These are phyloP conservation scores for Ormyrus nitidulus DNA, from an alignment of 2,888 invertebrate genomes.

Conservation along the genomic window DNA sequence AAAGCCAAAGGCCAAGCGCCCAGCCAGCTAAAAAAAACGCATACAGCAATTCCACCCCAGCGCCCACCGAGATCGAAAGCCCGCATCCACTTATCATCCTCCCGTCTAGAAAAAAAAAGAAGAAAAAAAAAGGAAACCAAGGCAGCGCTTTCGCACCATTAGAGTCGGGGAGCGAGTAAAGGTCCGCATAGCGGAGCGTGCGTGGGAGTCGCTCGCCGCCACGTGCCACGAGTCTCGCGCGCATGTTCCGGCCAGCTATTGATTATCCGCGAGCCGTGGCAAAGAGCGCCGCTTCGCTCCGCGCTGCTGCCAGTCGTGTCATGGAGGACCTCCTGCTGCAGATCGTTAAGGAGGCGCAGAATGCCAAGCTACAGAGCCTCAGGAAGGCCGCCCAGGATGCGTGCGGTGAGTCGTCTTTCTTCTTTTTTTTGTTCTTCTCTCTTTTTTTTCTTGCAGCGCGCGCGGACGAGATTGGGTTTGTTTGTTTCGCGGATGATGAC, in stretches of 20 bases:
- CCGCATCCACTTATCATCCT: too few relatives aligned
- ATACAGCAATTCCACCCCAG: too few relatives aligned
- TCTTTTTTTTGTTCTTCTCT: not conserved
- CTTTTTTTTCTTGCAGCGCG: too few relatives aligned
- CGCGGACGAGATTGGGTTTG: too few relatives aligned
- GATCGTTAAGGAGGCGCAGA: constrained; percentile 89
- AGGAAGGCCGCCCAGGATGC: constrained; percentile 92
- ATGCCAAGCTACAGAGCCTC: constrained; percentile 85
- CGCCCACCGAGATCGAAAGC: too few relatives aligned
- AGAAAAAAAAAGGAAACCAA: too few relatives aligned
- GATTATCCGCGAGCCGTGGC: constrained; percentile 23
- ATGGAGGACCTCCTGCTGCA: constrained; percentile 94
- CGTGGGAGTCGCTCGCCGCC: not conserved
- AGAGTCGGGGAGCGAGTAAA: too few relatives aligned
- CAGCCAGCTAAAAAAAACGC: too few relatives aligned
- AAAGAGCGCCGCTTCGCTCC: not conserved
- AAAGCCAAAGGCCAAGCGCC: too few relatives aligned
- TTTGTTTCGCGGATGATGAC: too few relatives aligned
- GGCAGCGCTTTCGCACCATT: too few relatives aligned
- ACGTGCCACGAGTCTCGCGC: constrained; percentile 31
- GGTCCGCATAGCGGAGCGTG: not conserved
- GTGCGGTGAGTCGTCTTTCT: constrained; percentile 80
- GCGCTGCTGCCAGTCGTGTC: constrained; percentile 59
- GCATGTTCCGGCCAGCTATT: constrained; percentile 37
- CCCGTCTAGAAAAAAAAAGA: too few relatives aligned